Evolutionary conservation across 2,888 invertebrate genomes (phyloP).

Genomic region (Belgica antarctica): DNA sequence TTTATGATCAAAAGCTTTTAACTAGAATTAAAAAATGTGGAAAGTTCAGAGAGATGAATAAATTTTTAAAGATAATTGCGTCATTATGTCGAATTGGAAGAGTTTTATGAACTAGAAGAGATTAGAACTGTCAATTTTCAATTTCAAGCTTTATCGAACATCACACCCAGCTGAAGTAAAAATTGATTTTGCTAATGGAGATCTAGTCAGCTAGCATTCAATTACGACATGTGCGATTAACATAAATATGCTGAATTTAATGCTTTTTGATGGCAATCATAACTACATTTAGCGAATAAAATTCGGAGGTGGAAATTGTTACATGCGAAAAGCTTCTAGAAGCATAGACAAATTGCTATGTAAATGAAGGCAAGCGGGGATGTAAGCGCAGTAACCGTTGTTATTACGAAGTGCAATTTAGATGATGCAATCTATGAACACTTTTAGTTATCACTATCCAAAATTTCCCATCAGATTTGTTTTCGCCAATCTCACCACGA

Average conservation of each 20-base stretch:
- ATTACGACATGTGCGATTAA: slow-evolving; percentile 28
- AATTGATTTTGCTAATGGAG: slow-evolving; percentile 21
- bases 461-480: neutral
- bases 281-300: neutral
- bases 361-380: neutral
- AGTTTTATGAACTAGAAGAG: slow-evolving; percentile 21
- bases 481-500: neutral
- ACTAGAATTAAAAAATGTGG: neutral
- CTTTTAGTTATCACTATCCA: neutral
- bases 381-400: no score
- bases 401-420: no score
- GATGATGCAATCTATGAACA: no score
- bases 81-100: neutral
- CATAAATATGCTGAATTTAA: slow-evolving; percentile 10
- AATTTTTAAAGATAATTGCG: neutral
- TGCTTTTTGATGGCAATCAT: slow-evolving; percentile 3
- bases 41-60: neutral
- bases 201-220: slow-evolving; percentile 20
- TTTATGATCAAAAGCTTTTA: slow-evolving; percentile 11
- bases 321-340: neutral
- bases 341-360: neutral
- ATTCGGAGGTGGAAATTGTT: neutral
- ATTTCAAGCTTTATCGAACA: neutral
- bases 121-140: slow-evolving; percentile 19
- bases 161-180: neutral